Evolutionary conservation across 2,113 vertebrate genomes (phyloP).

Genomic region (Pavo muticus): DNA sequence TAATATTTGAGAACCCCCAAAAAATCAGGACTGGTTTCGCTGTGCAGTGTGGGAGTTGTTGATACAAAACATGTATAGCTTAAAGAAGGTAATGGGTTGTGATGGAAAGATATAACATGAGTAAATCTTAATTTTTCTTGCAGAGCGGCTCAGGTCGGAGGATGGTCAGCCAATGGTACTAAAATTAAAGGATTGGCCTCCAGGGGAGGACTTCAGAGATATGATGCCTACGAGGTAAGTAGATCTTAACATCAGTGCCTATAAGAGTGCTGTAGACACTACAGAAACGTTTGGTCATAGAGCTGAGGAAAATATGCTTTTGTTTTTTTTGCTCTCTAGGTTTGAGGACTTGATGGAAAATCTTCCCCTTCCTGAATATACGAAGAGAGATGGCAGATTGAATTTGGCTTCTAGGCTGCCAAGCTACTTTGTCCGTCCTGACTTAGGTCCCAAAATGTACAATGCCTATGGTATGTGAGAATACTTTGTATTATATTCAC

Average conservation of each 20-base stretch:
- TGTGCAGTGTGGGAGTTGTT: not conserved
- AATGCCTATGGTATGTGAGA: slow-evolving; percentile 93
- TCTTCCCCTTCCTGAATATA: slow-evolving; percentile 97
- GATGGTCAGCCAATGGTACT: slow-evolving; percentile 97
- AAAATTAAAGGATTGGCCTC: slow-evolving; percentile 99
- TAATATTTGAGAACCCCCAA: not conserved
- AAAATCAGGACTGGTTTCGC: not conserved
- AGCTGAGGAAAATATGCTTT: not conserved
- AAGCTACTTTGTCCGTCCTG: slow-evolving; percentile 97
- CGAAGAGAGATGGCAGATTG: slow-evolving; percentile 95
- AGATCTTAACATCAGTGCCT: not conserved
- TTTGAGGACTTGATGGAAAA: slow-evolving; percentile 98
- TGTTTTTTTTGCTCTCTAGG: slow-evolving; percentile 72
- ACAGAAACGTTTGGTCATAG: not conserved
- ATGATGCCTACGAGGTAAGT: slow-evolving; percentile 97
- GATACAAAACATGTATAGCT: not conserved
- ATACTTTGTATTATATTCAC: not conserved
- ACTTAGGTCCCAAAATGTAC: slow-evolving; percentile 99
- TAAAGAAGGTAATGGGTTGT: not conserved
- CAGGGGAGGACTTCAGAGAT: slow-evolving; percentile 97
- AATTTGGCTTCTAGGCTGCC: slow-evolving; percentile 96
- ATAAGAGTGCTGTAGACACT: not conserved
- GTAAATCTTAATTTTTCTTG: slow-evolving; percentile 50
- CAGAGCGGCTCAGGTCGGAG: slow-evolving; percentile 90
- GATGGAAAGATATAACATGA: not conserved